Evolutionary conservation across 2,888 invertebrate species (phyloP).

Genomic region (Yponomeuta cagnagella): DNA sequence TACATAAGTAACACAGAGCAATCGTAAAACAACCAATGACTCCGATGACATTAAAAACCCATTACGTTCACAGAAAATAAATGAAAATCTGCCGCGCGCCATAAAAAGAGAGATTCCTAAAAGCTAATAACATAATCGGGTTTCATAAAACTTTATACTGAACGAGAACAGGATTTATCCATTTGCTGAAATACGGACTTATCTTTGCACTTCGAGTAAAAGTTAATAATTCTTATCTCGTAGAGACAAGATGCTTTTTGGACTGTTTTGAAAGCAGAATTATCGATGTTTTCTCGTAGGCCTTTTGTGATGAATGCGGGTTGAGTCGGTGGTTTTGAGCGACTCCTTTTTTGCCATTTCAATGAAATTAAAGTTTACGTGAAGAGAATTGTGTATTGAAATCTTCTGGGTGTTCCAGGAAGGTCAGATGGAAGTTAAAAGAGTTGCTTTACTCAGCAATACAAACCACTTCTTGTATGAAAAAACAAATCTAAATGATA

Average conservation of each 20-base stretch:
- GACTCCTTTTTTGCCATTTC: not conserved
- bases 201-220: not conserved
- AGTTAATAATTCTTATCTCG: not conserved
- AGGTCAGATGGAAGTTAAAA: no score
- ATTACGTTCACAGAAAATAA: not conserved
- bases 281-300: not conserved
- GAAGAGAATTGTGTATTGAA: not conserved
- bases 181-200: not conserved
- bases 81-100: not conserved
- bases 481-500: no score
- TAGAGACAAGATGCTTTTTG: not conserved
- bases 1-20: no score
- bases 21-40: not conserved
- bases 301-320: not conserved
- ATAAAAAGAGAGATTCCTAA: not conserved
- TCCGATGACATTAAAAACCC: not conserved
- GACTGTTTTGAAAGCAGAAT: not conserved
- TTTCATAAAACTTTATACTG: constrained; percentile 1
- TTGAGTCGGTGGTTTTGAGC: not conserved
- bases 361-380: not conserved
- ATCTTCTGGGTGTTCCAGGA: no score
- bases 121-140: not conserved
- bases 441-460: no score
- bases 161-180: not conserved
- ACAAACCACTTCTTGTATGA: no score